Evolutionary conservation across 1,140 invertebrate genomes (phyloP), one percentile per base, ranked within the genome.

Genomic region (Sarcophaga peregrina): DNA sequence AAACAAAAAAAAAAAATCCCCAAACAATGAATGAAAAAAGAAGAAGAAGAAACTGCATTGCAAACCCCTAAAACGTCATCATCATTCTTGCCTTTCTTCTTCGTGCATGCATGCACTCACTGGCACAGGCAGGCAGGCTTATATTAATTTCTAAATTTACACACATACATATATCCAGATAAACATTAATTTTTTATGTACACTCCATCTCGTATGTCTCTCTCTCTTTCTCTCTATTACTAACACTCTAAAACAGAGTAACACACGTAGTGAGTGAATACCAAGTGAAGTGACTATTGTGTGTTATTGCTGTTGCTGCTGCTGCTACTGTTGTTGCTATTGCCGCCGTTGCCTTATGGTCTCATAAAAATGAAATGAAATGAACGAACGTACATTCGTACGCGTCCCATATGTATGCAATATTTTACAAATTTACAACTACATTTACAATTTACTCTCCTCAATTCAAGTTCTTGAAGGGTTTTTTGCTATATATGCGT

Each of bases 231-330:
- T 37, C 25, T 37, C 25, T 37, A 37, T 58, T n/a, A 13, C 11
- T 15, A n/a, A 13, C 54, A 3, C 54, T n/a, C 13, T 13, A 13
- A 68, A n/a, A 25, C 17, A 68, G n/a, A 68, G 17, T 8, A n/a
- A 62, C 10, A 15, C 62, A 25, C 17, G n/a, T 68, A 25, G 7
- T 68, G 54, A 68, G 9, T 68, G n/a, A 6, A 62, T n/a, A 62
- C 54, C 62, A 68, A 68, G 62, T 68, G 62, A 68, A 68, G 62
- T 68, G 62, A 68, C 62, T 68, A 68, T 68, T 68, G 62, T 68
- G 62, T 25, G 25, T 37, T 37, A 37, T 37, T 37, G 25, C 25
- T 37, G 25, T 4, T 37, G 25, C 4, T 37, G 25, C n/a, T n/a
- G n/a, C n/a, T n/a, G n/a, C n/a, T n/a, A n/a, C n/a, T 25, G 25